Base-by-base conservation (phyloP, 2,797 vertebrate genomes). In the Perodicticus potto region DNA sequence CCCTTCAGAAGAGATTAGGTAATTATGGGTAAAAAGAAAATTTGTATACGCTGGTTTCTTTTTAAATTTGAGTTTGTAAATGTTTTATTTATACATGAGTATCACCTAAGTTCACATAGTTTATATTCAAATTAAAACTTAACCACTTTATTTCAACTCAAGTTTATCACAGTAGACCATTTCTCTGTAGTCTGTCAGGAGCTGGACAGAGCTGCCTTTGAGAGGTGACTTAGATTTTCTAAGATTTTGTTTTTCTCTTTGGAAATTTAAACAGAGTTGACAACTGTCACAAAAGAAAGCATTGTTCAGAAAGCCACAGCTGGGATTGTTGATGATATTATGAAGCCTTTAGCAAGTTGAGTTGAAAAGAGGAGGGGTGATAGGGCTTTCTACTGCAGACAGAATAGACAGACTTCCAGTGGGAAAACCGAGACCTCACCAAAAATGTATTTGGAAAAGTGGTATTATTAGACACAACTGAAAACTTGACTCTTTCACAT, bases 271-370 rank as follows among this genome's bases (percentile, higher is more conserved):
- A 27, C 59, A 19, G 70, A 95, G 63, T 37, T 96, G 91, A 96
- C 96, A 91, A 91, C 74, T 70, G 25, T 65, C 93, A 93, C 74
- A 83, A 91, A 95, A 95, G 76, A 69, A 86, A 53, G 63, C 88
- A 96, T 96, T 97, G 91, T 97, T 92, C 90, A 86, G 83, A 80
- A 85, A 91, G 72, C 74, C 70, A 43, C 86, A 95, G 73, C 91
- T 95, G 69, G 95, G 67, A 63, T 67, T 83, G 86, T 11, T 86
- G 89, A 84, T 89, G 82, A 67, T 86, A 90, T 55, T 59, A 49
- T 29, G 55, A 93, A 53, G 61, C 22, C 73, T 81, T 95, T 74
- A 80, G 86, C 78, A 69, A 69, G 69, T 23, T 78, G 88, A 43
- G 73, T 12, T 77, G 70, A 59, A 90, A 82, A 93, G 87, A 88